Evolutionary conservation across 2,888 invertebrate genomes (phyloP).

Genomic region (Acanthococcus lagerstroemiae): DNA sequence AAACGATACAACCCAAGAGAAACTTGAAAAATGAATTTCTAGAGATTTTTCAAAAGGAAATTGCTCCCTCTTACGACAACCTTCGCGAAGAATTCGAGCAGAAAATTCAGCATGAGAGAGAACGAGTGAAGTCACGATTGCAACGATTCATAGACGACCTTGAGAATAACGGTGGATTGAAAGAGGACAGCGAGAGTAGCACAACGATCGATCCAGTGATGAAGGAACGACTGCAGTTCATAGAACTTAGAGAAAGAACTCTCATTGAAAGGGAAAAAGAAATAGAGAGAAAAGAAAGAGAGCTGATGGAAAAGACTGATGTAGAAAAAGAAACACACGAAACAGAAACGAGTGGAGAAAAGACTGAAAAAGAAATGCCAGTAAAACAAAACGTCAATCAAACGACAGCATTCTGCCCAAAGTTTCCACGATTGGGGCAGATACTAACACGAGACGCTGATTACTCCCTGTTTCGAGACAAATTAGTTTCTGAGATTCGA

Average conservation of each 20-base stretch:
- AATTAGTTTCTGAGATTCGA: not conserved
- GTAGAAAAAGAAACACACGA: not conserved
- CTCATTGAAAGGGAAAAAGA: not conserved
- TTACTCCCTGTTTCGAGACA: not conserved
- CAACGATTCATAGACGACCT: not conserved
- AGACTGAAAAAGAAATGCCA: not conserved
- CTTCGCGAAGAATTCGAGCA: not conserved
- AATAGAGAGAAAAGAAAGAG: not conserved
- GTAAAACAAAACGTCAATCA: not conserved
- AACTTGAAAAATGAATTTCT: not conserved
- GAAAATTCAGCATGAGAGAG: not conserved
- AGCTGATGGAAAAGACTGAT: not conserved
- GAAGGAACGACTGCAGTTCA: not conserved
- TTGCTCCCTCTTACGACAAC: not conserved
- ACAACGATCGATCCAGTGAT: not conserved
- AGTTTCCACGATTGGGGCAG: not conserved
- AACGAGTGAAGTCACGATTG: not conserved
- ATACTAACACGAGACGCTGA: not conserved
- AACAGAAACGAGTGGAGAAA: not conserved
- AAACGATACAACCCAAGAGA: not conserved
- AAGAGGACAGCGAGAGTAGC: not conserved
- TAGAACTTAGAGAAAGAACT: not conserved
- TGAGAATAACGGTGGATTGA: not conserved
- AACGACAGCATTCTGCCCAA: not conserved
- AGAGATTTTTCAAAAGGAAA: not conserved